These are phyloP conservation scores for Norana najaformis DNA, from an alignment of 2,888 invertebrate species.

Conservation along the genomic window DNA sequence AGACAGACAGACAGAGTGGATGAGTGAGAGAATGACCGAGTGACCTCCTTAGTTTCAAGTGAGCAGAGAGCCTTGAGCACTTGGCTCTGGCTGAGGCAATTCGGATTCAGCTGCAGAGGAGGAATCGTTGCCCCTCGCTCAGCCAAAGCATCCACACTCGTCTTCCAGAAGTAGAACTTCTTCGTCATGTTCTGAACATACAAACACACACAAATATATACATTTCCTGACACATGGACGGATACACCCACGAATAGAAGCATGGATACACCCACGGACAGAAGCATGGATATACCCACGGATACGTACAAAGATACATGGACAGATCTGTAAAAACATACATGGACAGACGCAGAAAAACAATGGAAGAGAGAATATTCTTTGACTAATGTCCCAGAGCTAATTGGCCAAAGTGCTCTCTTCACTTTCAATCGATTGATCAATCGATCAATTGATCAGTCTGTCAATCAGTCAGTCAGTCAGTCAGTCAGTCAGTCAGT, in stretches of 20 bases:
- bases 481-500: too few species aligned
- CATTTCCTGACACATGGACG: constrained; percentile 7
- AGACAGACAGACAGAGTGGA: background rate
- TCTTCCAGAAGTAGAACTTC: constrained; percentile 40
- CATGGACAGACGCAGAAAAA: background rate
- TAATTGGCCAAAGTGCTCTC: background rate
- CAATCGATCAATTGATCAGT: too few species aligned
- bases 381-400: background rate
- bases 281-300: background rate
- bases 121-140: constrained; percentile 35
- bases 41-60: constrained; percentile 43
- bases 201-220: constrained; percentile 24
- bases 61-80: constrained; percentile 40
- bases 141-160: constrained; percentile 34
- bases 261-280: background rate
- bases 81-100: constrained; percentile 31
- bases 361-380: background rate
- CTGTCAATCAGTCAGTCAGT: too few species aligned
- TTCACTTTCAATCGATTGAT: background rate
- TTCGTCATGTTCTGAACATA: constrained; percentile 38
- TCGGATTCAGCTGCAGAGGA: constrained; percentile 35
- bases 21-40: background rate
- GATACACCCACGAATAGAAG: constrained; percentile 9
- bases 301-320: background rate
- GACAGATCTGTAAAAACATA: constrained; percentile 5